phyloP scores from a whole-genome alignment of 2,888 invertebrate genomes.

The Mylabris sibirica region DNA sequence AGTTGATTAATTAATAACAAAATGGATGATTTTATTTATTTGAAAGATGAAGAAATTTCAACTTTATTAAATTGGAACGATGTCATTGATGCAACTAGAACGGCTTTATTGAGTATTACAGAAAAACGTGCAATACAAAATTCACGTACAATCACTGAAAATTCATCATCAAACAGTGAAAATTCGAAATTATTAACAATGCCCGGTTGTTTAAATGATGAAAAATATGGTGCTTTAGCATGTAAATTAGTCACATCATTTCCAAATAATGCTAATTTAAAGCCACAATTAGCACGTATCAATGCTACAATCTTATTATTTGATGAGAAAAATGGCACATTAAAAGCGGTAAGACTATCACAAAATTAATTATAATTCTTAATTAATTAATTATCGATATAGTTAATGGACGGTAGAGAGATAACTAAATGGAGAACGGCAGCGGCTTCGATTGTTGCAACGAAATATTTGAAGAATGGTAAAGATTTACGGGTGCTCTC shows the following conservation, averaged over 20 bases:
- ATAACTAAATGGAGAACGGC: constrained; percentile 68
- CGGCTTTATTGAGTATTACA: constrained; percentile 57
- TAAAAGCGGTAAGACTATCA: constrained; percentile 57
- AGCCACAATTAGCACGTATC: constrained; percentile 58
- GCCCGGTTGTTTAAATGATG: constrained; percentile 61
- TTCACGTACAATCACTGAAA: constrained; percentile 51
- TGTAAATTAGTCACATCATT: constrained; percentile 64
- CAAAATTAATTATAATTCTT: background rate
- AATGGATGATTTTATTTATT: constrained; percentile 35
- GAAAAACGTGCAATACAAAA: constrained; percentile 52
- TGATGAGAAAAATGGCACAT: constrained; percentile 58
- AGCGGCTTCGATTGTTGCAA: constrained; percentile 66
- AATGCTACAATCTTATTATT: constrained; percentile 62
- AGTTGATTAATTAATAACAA: background rate
- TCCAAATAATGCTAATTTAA: constrained; percentile 52
- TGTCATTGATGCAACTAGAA: constrained; percentile 59
- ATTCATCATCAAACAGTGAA: constrained; percentile 33
- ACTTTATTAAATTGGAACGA: constrained; percentile 58
- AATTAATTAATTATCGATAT: background rate
- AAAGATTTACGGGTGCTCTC: constrained; percentile 54
- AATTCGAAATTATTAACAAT: constrained; percentile 57
- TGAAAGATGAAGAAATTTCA: constrained; percentile 56
- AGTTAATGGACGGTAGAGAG: constrained; percentile 64
- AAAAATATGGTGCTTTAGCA: constrained; percentile 53
- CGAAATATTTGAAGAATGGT: constrained; percentile 60